Evolutionary conservation across 1,140 invertebrate genomes (phyloP).

Genomic region (Nasonia giraulti): DNA sequence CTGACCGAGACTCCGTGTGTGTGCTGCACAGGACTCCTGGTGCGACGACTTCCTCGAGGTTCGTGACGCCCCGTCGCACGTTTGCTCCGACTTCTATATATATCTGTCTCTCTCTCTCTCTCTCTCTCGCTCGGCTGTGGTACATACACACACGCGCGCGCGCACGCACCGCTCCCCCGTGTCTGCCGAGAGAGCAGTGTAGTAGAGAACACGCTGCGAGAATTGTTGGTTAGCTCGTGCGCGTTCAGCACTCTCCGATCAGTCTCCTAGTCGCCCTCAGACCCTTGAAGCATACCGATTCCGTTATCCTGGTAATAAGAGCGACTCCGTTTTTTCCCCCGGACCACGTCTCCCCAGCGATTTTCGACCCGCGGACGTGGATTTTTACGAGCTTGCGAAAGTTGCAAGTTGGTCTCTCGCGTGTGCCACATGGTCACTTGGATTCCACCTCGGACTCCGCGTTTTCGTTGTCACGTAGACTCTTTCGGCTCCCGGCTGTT

Average conservation of each 20-base stretch:
- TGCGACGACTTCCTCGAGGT: neutral
- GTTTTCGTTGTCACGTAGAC: conserved; percentile 19
- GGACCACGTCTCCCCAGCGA: neutral
- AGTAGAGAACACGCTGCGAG: conserved; percentile 43
- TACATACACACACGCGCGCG: conserved; percentile 9
- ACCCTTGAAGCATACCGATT: neutral
- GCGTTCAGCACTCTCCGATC: neutral
- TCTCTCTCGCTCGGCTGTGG: neutral
- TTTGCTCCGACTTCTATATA: neutral
- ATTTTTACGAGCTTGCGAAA: conserved; percentile 8
- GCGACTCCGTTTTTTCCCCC: neutral
- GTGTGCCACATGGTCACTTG: conserved; percentile 58
- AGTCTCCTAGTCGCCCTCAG: neutral
- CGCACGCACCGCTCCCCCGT: neutral
- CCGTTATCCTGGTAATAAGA: neutral
- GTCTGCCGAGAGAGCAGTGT: neutral
- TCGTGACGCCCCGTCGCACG: too few species aligned
- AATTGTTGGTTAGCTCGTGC: conserved; percentile 48
- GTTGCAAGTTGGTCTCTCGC: conserved; percentile 25
- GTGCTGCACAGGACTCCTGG: neutral
- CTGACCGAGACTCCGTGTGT: neutral
- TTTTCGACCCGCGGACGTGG: neutral
- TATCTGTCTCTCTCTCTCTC: neutral
- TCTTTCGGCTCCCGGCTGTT: neutral
- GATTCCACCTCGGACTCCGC: neutral